phyloP scores from a whole-genome alignment of 2,113 vertebrate genomes.

The Rhabdornis inornatus region DNA sequence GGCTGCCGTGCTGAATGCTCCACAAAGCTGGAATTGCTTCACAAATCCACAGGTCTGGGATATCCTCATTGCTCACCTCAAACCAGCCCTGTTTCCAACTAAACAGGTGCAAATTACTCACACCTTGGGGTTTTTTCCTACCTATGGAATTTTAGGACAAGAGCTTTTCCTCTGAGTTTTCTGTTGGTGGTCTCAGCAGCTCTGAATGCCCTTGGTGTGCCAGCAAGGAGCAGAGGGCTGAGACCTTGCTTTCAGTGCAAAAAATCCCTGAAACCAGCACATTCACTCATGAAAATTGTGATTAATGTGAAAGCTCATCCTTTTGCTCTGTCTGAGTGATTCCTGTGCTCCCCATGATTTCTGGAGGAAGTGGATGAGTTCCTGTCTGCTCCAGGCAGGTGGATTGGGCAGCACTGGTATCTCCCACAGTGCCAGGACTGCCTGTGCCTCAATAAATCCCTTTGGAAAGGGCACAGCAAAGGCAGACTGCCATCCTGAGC shows the following conservation, averaged over 20 bases:
- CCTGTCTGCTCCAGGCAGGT: not conserved
- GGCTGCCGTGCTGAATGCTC: accelerated
- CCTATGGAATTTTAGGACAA: not conserved
- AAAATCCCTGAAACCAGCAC: not conserved
- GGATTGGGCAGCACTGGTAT: not conserved
- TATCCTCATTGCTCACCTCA: not conserved
- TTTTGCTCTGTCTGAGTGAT: not conserved
- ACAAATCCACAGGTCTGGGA: not conserved
- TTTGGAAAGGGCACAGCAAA: not conserved
- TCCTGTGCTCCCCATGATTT: not conserved
- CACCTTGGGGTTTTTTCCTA: not conserved
- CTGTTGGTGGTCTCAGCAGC: not conserved
- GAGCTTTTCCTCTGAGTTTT: not conserved
- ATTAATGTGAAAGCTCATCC: not conserved
- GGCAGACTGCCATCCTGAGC: not conserved
- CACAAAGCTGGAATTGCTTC: not conserved
- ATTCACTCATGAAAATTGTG: not conserved
- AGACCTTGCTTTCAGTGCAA: not conserved
- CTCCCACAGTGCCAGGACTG: not conserved
- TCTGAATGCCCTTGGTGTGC: accelerated
- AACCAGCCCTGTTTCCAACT: not conserved
- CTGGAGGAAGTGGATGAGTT: not conserved
- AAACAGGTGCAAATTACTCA: not conserved
- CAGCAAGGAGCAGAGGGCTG: not conserved
- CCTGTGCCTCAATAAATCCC: not conserved